Conservation (phyloP, 2,888 invertebrate species). For the Camptogramma bilineatum region DNA sequence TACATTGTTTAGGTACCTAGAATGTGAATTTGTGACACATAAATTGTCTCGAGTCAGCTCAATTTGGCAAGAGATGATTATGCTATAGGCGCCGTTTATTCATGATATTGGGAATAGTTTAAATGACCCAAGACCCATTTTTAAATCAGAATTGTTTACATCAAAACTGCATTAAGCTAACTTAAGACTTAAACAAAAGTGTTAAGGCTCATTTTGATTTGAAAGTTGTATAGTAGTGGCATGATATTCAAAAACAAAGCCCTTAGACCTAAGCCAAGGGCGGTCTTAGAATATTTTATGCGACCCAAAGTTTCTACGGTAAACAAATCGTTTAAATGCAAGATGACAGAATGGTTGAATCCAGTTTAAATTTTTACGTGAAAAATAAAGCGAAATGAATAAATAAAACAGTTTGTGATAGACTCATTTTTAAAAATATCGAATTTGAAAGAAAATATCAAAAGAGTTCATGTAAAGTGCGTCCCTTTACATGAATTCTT, state of each 20-base stretch:
- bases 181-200: neutral
- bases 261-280: slow-evolving; percentile 7
- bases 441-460: no score
- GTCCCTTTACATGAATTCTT: no score
- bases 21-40: no score
- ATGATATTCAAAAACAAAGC: slow-evolving; percentile 4
- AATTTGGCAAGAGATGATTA: no score
- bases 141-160: neutral
- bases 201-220: neutral
- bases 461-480: no score
- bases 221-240: neutral
- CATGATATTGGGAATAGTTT: no score
- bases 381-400: slow-evolving; percentile 5
- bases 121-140: neutral
- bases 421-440: neutral
- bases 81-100: no score
- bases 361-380: slow-evolving; percentile 2
- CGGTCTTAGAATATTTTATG: slow-evolving; percentile 14
- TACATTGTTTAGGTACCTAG: no score
- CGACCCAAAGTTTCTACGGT: slow-evolving; percentile 13
- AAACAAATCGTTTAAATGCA: slow-evolving; percentile 24
- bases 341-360: slow-evolving; percentile 11
- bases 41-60: no score
- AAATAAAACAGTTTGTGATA: neutral
- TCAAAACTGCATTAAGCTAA: neutral